A percentile compares a stretch with the other conserved stretches of the same genome.
Evolutionary conservation across 2,888 invertebrate species (phyloP).

Genomic region (Tenodera sinensis): DNA sequence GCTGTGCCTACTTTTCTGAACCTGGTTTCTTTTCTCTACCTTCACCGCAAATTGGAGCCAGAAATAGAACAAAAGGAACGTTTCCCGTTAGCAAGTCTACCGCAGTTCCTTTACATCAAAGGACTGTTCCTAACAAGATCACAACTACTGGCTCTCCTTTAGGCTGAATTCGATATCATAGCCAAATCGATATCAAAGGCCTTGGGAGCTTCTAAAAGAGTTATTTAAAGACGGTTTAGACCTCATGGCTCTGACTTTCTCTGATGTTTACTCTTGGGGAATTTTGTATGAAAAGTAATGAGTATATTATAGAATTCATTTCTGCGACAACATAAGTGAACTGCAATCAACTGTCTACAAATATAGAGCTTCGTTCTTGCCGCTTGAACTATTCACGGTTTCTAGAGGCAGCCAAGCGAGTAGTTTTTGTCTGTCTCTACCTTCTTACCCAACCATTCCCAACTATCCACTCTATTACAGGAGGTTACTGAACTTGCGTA

Average conservation of each 20-base stretch:
- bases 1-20: neutral
- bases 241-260: neutral
- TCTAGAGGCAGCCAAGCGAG: too few species aligned
- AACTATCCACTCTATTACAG: too few species aligned
- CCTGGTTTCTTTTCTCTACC: neutral
- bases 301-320: too few species aligned
- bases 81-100: neutral
- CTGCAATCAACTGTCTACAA: too few species aligned
- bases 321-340: too few species aligned
- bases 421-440: too few species aligned
- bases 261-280: neutral
- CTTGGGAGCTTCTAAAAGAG: neutral
- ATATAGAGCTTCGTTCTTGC: too few species aligned
- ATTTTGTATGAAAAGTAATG: too few species aligned
- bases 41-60: neutral
- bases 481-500: too few species aligned
- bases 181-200: neutral
- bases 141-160: neutral
- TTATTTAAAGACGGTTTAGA: too few species aligned
- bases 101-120: neutral
- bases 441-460: too few species aligned
- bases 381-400: too few species aligned
- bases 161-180: neutral
- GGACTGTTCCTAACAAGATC: neutral
- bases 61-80: neutral